These are phyloP conservation scores for Psilopogon haemacephalus DNA, from an alignment of 2,113 vertebrate species.

Conservation along the genomic window DNA sequence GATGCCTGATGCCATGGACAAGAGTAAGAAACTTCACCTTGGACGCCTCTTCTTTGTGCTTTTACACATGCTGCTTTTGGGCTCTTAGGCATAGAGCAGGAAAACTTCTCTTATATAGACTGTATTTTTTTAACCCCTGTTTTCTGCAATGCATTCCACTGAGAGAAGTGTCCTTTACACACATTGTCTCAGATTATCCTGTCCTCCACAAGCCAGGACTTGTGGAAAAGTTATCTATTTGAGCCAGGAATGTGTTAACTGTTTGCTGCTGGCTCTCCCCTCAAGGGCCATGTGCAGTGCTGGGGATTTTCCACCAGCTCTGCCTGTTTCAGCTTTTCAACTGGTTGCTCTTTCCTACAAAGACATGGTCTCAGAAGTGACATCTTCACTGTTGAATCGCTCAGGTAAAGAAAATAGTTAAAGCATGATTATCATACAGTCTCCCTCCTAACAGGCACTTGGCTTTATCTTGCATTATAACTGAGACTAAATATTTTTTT, in stretches of 20 bases:
- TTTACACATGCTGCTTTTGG: not conserved
- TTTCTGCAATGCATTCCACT: not conserved
- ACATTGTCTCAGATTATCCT: not conserved
- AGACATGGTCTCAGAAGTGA: not conserved
- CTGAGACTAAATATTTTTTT: slow-evolving; percentile 9
- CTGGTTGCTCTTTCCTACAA: slow-evolving; percentile 9
- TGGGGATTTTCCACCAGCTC: slow-evolving; percentile 41
- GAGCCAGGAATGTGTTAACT: slow-evolving; percentile 10
- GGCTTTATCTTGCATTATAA: slow-evolving; percentile 15
- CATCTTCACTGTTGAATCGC: not conserved
- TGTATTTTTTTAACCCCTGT: not conserved
- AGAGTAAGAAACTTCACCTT: not conserved
- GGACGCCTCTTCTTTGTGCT: not conserved
- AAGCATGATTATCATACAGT: not conserved
- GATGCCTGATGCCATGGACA: not conserved
- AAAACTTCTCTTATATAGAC: not conserved
- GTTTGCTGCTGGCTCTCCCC: not conserved
- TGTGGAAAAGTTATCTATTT: not conserved
- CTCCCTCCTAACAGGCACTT: not conserved
- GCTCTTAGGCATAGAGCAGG: not conserved
- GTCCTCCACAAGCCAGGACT: not conserved
- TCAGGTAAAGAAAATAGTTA: slow-evolving; percentile 20
- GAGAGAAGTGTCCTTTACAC: not conserved
- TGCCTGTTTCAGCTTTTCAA: not conserved
- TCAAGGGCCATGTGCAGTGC: not conserved